Percentiles rank a stretch among this genome's conserved stretches.
Evolutionary conservation across 1,140 invertebrate genomes (phyloP).

Genomic region (Tetramorium alpestre): DNA sequence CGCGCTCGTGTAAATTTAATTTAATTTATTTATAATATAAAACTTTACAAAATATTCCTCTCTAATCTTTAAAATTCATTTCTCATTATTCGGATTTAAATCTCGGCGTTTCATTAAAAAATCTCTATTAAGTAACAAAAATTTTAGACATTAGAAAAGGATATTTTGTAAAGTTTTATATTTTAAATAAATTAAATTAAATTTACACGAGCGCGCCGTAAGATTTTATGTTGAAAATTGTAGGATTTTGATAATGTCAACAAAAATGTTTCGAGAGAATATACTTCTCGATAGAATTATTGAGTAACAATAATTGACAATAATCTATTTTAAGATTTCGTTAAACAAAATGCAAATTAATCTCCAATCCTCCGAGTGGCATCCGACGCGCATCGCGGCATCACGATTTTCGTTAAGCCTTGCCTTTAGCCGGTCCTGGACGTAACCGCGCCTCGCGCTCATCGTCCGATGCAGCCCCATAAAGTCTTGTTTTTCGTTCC

Average conservation of each 20-base stretch:
- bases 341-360: conserved; percentile 17
- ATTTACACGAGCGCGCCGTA: not conserved
- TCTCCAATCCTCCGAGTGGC: not conserved
- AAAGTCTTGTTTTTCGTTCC: conserved; percentile 81
- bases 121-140: not conserved
- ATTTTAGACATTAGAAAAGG: not conserved
- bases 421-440: conserved; percentile 70
- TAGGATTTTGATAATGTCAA: not conserved
- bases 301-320: not conserved
- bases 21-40: not conserved
- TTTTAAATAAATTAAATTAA: not conserved
- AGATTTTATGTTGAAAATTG: not conserved
- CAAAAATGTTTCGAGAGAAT: not conserved
- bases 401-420: conserved; percentile 59
- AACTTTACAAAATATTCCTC: too few species aligned
- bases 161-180: too few species aligned
- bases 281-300: not conserved
- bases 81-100: not conserved
- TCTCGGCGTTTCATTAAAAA: not conserved
- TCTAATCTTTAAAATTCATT: not conserved
- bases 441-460: conserved; percentile 66
- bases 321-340: not conserved
- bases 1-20: not conserved
- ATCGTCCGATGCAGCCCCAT: conserved; percentile 71
- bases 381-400: not conserved